phyloP scores from a whole-genome alignment of 2,888 invertebrate species.

The Scrobipalpa atriplicella region DNA sequence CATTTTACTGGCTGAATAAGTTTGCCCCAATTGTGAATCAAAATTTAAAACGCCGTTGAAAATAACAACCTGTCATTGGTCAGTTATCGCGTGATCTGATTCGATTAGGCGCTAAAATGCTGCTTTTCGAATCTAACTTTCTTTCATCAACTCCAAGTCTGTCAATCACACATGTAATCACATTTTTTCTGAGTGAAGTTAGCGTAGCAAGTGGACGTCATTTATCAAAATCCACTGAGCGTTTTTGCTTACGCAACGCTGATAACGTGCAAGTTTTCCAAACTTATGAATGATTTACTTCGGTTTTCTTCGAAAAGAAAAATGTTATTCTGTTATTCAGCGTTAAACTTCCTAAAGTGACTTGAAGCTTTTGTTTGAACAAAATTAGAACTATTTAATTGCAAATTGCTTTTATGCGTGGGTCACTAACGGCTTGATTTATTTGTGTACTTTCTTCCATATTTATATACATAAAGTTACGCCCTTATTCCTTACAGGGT shows the following conservation, averaged over 20 bases:
- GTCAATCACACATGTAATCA: background rate
- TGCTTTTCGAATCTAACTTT: background rate
- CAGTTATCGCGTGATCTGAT: background rate
- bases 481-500: no score
- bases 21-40: background rate
- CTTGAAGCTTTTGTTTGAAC: background rate
- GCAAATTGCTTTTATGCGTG: background rate
- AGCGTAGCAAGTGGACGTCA: slow-evolving; percentile 10
- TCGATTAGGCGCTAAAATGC: background rate
- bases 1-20: background rate
- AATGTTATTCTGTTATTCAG: slow-evolving; percentile 16
- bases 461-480: no score
- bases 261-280: slow-evolving; percentile 21
- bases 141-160: background rate
- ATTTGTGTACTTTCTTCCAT: no score
- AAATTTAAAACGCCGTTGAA: background rate
- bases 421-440: no score
- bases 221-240: slow-evolving; percentile 21
- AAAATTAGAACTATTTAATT: slow-evolving; percentile 4
- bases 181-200: slow-evolving; percentile 15
- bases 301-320: slow-evolving; percentile 21
- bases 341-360: slow-evolving; percentile 10
- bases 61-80: slow-evolving; percentile 8
- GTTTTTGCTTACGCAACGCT: slow-evolving; percentile 23
- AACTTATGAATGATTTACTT: slow-evolving; percentile 27